phyloP scores from a whole-genome alignment of 2,888 invertebrate species.

The Acholoe squamosa region DNA sequence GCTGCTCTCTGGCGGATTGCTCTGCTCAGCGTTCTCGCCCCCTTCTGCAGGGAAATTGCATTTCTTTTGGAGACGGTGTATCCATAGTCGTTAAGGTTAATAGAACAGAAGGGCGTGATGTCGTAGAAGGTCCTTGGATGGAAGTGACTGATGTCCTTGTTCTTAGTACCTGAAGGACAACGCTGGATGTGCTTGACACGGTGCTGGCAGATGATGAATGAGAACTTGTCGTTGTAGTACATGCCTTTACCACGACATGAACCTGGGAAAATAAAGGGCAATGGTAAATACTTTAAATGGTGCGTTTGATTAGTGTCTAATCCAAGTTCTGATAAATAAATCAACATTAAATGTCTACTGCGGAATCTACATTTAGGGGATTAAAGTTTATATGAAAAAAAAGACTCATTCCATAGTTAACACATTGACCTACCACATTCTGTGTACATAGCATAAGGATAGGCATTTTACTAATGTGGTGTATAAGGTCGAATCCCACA shows the following conservation, averaged over 20 bases:
- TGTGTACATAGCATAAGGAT: too few relatives aligned
- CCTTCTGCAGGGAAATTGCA: background rate
- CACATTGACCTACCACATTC: too few relatives aligned
- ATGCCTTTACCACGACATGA: background rate
- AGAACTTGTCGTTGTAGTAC: background rate
- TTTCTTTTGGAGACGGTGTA: slow-evolving; percentile 12
- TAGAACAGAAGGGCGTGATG: slow-evolving; percentile 10
- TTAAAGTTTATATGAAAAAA: too few relatives aligned
- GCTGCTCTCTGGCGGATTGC: background rate
- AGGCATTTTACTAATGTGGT: too few relatives aligned
- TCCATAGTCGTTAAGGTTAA: slow-evolving; percentile 27
- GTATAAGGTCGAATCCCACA: too few relatives aligned
- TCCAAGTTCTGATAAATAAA: too few relatives aligned
- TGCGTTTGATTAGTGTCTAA: too few relatives aligned
- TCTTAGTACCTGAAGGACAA: background rate
- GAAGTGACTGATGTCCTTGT: slow-evolving; percentile 17
- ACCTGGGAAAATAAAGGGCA: background rate
- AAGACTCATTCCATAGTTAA: too few relatives aligned
- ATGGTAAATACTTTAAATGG: too few relatives aligned
- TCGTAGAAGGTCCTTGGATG: background rate
- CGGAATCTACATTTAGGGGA: too few relatives aligned
- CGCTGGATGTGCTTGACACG: background rate
- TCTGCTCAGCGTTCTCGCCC: background rate
- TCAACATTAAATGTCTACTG: too few relatives aligned
- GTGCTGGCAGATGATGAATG: slow-evolving; percentile 26